phyloP scores from a whole-genome alignment of 2,113 vertebrate genomes.

The Siphamia tubifer region DNA sequence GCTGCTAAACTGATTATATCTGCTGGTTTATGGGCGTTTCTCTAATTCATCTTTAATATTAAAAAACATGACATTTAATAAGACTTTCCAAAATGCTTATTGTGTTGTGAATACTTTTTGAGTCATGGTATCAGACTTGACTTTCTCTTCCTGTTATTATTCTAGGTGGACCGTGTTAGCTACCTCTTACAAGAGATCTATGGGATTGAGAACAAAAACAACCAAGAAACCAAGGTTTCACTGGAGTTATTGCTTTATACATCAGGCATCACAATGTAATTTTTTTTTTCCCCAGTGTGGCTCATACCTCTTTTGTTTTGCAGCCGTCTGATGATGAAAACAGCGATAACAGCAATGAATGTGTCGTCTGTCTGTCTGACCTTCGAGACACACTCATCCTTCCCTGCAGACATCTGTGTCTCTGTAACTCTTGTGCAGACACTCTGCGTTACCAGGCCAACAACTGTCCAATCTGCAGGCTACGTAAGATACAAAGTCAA shows the following conservation, averaged over 20 bases:
- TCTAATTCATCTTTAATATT: not conserved
- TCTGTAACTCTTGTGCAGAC: constrained; percentile 94
- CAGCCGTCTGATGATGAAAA: constrained; percentile 95
- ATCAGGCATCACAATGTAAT: not conserved
- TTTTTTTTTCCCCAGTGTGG: not conserved
- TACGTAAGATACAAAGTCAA: constrained; percentile 81
- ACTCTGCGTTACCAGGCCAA: constrained; percentile 97
- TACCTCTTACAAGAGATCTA: constrained; percentile 99
- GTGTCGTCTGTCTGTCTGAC: constrained; percentile 95
- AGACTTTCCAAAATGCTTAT: too few relatives aligned
- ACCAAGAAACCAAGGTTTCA: constrained; percentile 95
- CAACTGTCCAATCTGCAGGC: constrained; percentile 97
- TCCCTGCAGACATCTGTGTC: constrained; percentile 93
- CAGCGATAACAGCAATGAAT: constrained; percentile 97
- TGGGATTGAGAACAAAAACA: constrained; percentile 98
- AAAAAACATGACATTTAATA: not conserved
- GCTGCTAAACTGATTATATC: not conserved
- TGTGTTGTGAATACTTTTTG: not conserved
- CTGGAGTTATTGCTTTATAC: not conserved
- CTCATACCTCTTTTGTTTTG: not conserved
- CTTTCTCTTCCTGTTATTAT: not conserved
- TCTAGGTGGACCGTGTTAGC: constrained; percentile 96
- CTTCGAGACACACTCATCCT: constrained; percentile 93
- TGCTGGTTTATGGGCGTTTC: not conserved
- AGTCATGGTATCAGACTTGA: not conserved